A percentile compares a stretch with the other conserved stretches of the same genome.
phyloP scores from a whole-genome alignment of 2,797 vertebrate species.

The Phylloscopus collybita region DNA sequence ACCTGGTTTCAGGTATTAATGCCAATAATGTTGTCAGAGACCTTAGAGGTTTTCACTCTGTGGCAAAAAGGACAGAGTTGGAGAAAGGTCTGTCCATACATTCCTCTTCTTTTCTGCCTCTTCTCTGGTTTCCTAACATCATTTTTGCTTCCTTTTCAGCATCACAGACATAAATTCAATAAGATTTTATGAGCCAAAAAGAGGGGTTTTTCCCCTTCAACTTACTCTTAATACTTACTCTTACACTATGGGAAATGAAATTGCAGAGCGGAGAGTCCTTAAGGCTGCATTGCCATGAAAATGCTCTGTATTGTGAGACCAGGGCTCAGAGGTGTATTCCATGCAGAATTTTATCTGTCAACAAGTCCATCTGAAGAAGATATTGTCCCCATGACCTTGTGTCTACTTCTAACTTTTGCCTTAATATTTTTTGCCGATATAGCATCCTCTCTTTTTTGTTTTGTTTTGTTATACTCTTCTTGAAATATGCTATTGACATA shows the following conservation, averaged over 20 bases:
- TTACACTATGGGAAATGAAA: neutral
- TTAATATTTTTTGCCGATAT: neutral
- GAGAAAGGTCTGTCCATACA: neutral
- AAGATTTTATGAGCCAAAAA: neutral
- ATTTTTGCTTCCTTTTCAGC: neutral
- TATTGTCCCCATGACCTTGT: neutral
- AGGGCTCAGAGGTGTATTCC: neutral
- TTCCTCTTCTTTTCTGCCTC: neutral
- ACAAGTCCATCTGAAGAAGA: neutral
- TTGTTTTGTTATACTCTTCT: neutral
- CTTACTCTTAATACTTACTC: neutral
- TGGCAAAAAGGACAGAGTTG: neutral
- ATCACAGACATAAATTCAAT: neutral
- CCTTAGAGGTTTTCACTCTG: neutral
- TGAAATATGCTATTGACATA: neutral
- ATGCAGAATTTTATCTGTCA: neutral
- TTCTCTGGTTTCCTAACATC: neutral
- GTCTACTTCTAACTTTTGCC: neutral
- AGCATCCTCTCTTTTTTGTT: neutral
- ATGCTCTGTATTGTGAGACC: fast-evolving
- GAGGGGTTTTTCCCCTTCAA: neutral
- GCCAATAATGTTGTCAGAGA: neutral
- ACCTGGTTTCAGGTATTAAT: neutral
- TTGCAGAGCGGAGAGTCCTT: neutral
- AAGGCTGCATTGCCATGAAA: neutral